Evolutionary conservation across 2,888 invertebrate genomes (phyloP), one percentile per base, ranked within the genome.

Genomic region (Colletes collaris): DNA sequence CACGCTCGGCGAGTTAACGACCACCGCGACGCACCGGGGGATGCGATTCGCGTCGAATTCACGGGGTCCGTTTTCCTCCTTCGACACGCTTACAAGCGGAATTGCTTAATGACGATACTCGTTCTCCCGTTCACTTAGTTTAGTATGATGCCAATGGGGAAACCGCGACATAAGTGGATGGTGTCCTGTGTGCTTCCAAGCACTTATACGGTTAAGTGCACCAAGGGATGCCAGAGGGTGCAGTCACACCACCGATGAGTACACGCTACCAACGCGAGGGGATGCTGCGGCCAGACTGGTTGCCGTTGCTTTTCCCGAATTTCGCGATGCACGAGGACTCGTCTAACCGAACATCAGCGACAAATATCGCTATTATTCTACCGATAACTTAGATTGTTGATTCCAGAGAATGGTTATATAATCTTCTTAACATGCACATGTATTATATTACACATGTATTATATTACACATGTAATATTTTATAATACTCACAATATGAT

Each of bases 161-260:
- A 89, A 90, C 90, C 88, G 82, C 88, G 84, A 86, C 86, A 87
- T 87, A 90, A 90, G 90, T 89, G 88, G 89, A 89, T 89, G 88
- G 86, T 89, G 90, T 87, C 86, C 88, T 81, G 88, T 83, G 86
- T 86, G 84, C 82, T 83, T 76, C 82, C 81, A 79, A 79, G 86
- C 86, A 77, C 87, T 88, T 85, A 85, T 83, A 83, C 78, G 82
- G 87, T 88, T 89, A 89, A 90, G 90, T 90, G 89, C 89, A 87
- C 86, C 83, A 70, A 83, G 87, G 87, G 85, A 81, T 81, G 79
- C 73, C 78, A 74, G 76, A 86, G 86, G 87, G 87, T 87, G 87
- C 83, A 86, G 76, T 84, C 82, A 76, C 82, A 79, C 84, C 82
- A 76, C 62, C 78, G 68, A 83, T 76, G 76, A 85, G 78, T 83